These are phyloP conservation scores for Drosophila teissieri DNA, from an alignment of 1,140 invertebrate genomes.

Conservation along the genomic window DNA sequence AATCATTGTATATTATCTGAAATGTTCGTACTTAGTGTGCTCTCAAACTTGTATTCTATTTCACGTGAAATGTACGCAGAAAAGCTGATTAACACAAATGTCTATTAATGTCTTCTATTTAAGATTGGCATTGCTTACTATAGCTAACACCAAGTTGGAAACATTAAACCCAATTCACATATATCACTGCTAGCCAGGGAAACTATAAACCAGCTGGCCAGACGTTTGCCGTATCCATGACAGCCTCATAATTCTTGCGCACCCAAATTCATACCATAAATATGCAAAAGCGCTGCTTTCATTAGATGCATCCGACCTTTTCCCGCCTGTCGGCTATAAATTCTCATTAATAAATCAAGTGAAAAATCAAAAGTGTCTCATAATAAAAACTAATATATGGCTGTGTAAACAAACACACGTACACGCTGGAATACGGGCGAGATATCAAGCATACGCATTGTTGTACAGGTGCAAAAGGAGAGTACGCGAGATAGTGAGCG, in stretches of 20 bases:
- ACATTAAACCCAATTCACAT: conserved; percentile 29
- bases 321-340: conserved; percentile 54
- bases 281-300: conserved; percentile 50
- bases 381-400: conserved; percentile 66
- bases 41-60: background rate
- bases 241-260: conserved; percentile 47
- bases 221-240: conserved; percentile 16
- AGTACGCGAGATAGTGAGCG: background rate
- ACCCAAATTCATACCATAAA: conserved; percentile 53
- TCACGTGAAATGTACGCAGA: too few species aligned
- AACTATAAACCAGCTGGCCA: conserved; percentile 25
- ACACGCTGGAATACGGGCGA: background rate
- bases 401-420: conserved; percentile 52
- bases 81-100: background rate
- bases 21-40: too few species aligned
- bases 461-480: conserved; percentile 68
- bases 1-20: background rate
- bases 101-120: too few species aligned
- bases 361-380: conserved; percentile 73
- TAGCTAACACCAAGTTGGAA: conserved; percentile 1
- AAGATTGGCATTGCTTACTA: too few species aligned
- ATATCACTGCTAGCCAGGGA: conserved; percentile 15
- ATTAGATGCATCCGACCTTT: conserved; percentile 44
- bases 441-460: conserved; percentile 69
- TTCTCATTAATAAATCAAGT: conserved; percentile 74